Evolutionary conservation across 2,113 vertebrate species (phyloP), one percentile per base, ranked within the genome.

Genomic region (Platysteira castanea): DNA sequence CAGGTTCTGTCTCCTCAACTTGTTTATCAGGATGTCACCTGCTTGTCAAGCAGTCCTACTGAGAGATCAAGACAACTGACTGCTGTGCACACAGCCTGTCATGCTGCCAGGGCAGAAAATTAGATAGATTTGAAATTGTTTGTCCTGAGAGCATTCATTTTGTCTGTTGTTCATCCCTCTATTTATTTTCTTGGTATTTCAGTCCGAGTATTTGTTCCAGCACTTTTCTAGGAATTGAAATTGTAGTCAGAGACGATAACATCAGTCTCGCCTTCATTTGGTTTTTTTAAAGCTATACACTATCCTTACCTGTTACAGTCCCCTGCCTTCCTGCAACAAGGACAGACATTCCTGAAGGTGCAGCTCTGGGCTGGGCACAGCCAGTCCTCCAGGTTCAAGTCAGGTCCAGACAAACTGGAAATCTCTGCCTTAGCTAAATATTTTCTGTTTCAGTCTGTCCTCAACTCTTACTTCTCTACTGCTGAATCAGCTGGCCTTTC

Each of bases 131-230:
- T 89, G 26, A 35, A 70, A 78, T 77, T 0, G 0, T 57, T 75
- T 70, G 9, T 63, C 35, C 50, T 30, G 18, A 74, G 33, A 44
- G 70, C 81, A 59, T 78, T 84, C 10, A 37, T 44, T 86, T 70
- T 49, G 30, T 24, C 16, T 93, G 26, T 24, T 74, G 73, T 47
- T 74, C 5, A 53, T 37, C 3, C 16, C 13, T 0, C 0, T 70
- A 54, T 89, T 94, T 88, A 31, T 56, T 57, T 92, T 86, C 53
- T 74, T 46, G 39, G 46, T 89, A 59, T 89, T 87, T 93, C 68
- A 91, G 23, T 33, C 37, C 0, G 7, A 84, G n/a, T 50, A 70
- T 70, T 67, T 94, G 59, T 89, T 90, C 54, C 84, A 84, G n/a
- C 67, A 41, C n/a, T 73, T 95, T 95, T 89, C 59, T 84, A 37